Conservation (phyloP, 2,797 vertebrate species). For the Phrynocephalus vlangalii region DNA sequence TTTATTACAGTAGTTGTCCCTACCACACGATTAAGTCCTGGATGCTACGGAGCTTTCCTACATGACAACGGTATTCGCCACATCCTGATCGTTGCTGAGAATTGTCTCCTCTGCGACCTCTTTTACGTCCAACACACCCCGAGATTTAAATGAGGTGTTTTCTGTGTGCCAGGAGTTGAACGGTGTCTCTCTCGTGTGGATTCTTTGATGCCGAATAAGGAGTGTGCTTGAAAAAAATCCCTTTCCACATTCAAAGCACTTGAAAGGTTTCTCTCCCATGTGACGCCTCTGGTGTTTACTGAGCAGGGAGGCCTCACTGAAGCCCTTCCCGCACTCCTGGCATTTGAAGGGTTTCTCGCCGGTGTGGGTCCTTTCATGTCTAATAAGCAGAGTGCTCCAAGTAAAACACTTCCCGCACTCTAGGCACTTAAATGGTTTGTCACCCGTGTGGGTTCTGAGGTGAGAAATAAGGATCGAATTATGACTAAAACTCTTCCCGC, state of each 20-base stretch:
- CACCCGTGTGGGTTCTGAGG: background rate
- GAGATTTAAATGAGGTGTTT: background rate
- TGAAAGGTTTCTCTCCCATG: background rate
- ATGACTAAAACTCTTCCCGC: background rate
- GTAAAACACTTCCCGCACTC: background rate
- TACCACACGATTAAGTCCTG: background rate
- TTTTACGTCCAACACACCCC: background rate
- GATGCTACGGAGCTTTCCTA: background rate
- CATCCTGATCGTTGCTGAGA: background rate
- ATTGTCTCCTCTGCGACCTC: background rate
- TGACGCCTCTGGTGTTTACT: background rate
- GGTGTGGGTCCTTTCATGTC: background rate
- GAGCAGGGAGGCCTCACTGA: background rate
- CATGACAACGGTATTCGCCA: background rate
- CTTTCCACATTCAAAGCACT: background rate
- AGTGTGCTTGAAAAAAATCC: background rate
- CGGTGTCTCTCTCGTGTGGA: background rate
- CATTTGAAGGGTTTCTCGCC: background rate
- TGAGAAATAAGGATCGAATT: background rate
- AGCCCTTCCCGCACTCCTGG: background rate
- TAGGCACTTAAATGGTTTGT: background rate
- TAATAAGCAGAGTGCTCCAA: background rate
- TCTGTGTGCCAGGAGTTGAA: background rate
- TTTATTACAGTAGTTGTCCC: background rate
- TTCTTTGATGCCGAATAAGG: background rate